These are phyloP conservation scores for Stenurella melanura DNA, from an alignment of 2,888 invertebrate species.

Conservation along the genomic window DNA sequence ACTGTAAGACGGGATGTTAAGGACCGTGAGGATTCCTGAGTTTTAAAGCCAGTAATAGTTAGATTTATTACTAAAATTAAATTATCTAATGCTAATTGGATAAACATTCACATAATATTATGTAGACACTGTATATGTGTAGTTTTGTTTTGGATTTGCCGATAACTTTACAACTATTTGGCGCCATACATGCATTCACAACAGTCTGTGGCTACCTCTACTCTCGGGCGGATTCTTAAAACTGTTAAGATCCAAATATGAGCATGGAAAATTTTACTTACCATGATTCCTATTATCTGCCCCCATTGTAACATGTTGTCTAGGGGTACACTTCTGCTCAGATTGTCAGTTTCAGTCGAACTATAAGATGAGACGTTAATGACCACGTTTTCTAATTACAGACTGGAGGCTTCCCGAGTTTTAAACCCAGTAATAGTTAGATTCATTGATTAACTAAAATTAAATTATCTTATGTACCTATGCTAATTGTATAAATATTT, in stretches of 20 bases:
- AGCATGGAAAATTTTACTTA: too few relatives aligned
- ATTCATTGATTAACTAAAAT: constrained; percentile 64
- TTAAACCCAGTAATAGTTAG: constrained; percentile 55
- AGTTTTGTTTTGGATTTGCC: constrained; percentile 74
- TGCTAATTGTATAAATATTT: constrained; percentile 74
- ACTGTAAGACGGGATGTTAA: constrained; percentile 71
- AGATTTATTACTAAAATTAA: constrained; percentile 67
- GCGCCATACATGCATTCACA: too few relatives aligned
- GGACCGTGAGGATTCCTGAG: constrained; percentile 63
- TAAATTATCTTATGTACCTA: constrained; percentile 74
- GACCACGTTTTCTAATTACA: constrained; percentile 62
- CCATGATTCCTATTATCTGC: too few relatives aligned
- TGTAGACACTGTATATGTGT: constrained; percentile 74
- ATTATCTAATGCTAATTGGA: constrained; percentile 74
- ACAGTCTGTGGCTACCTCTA: too few relatives aligned
- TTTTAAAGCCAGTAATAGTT: constrained; percentile 55
- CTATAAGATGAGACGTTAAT: constrained; percentile 72
- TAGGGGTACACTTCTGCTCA: too few relatives aligned
- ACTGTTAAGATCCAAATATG: too few relatives aligned
- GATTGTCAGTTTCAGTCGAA: constrained; percentile 55
- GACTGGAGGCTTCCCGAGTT: constrained; percentile 48
- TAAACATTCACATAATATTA: constrained; percentile 73
- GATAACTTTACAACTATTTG: too few relatives aligned
- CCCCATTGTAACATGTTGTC: too few relatives aligned
- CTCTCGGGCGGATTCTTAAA: too few relatives aligned